These are phyloP conservation scores for Nephrotoma flavescens DNA, from an alignment of 2,888 invertebrate species.

Conservation along the genomic window DNA sequence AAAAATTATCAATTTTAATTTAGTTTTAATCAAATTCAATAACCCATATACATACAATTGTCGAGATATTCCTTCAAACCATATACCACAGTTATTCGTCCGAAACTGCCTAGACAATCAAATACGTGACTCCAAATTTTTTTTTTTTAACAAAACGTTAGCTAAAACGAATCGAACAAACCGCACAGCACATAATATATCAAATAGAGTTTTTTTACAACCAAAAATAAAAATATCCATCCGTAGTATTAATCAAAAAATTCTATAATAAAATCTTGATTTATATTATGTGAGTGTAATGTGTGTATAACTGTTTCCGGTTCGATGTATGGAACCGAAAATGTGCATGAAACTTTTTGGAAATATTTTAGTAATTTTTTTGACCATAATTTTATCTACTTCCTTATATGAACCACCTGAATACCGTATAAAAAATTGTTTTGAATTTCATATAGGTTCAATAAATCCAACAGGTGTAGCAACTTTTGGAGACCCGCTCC, in stretches of 20 bases:
- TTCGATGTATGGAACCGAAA: not conserved
- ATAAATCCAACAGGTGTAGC: too few relatives aligned
- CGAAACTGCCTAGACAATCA: not conserved
- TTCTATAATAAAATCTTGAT: not conserved
- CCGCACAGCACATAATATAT: not conserved
- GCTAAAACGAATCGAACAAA: not conserved
- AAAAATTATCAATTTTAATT: not conserved
- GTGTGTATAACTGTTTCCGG: not conserved
- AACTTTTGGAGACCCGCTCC: too few relatives aligned
- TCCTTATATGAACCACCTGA: too few relatives aligned
- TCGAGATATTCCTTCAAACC: not conserved
- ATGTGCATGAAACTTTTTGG: too few relatives aligned
- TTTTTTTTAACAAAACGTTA: not conserved
- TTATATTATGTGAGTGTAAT: not conserved
- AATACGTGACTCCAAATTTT: not conserved
- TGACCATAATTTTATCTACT: too few relatives aligned
- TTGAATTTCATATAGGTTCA: too few relatives aligned
- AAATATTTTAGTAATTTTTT: too few relatives aligned
- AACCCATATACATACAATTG: not conserved
- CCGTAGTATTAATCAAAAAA: not conserved
- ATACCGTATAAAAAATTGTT: too few relatives aligned
- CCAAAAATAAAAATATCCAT: not conserved
- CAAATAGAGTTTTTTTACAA: not conserved
- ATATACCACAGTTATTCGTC: not conserved
- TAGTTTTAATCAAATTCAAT: not conserved